Conservation (phyloP, 2,888 invertebrate genomes). For the Opisthograptis luteolata region DNA sequence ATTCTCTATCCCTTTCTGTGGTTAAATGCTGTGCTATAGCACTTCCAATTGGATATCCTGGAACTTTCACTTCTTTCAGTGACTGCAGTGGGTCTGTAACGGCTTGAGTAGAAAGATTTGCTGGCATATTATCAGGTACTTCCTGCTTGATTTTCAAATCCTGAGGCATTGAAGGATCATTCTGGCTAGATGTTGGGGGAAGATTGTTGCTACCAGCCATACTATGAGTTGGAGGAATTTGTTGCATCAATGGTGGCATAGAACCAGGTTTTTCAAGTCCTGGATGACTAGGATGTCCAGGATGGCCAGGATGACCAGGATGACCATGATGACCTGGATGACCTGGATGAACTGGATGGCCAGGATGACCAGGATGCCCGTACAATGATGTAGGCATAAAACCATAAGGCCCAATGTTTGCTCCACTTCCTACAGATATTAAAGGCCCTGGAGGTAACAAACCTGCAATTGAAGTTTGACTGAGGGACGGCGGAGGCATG, state of each 20-base stretch:
- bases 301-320: slow-evolving; percentile 62
- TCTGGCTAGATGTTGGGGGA: slow-evolving; percentile 61
- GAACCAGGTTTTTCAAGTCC: slow-evolving; percentile 71
- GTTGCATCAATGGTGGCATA: slow-evolving; percentile 71
- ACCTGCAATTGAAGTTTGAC: slow-evolving; percentile 83
- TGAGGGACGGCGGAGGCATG: slow-evolving; percentile 76
- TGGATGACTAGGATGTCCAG: slow-evolving; percentile 66
- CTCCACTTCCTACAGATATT: slow-evolving; percentile 84
- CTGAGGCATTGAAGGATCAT: slow-evolving; percentile 77
- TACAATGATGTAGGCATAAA: slow-evolving; percentile 83
- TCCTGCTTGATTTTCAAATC: slow-evolving; percentile 83
- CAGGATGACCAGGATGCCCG: slow-evolving; percentile 67
- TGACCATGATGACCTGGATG: slow-evolving; percentile 55
- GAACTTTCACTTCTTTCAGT: slow-evolving; percentile 91
- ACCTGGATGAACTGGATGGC: slow-evolving; percentile 62
- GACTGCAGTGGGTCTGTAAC: slow-evolving; percentile 89
- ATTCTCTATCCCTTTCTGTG: slow-evolving; percentile 78
- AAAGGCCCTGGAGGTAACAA: slow-evolving; percentile 85
- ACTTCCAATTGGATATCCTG: slow-evolving; percentile 86
- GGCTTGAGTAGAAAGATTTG: slow-evolving; percentile 79
- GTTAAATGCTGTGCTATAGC: slow-evolving; percentile 77
- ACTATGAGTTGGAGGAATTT: slow-evolving; percentile 66
- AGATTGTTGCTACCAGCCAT: slow-evolving; percentile 62
- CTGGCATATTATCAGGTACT: slow-evolving; percentile 80
- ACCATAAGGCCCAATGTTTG: slow-evolving; percentile 85